Conservation (phyloP, 2,888 invertebrate genomes). For the Drosophila rubida region DNA sequence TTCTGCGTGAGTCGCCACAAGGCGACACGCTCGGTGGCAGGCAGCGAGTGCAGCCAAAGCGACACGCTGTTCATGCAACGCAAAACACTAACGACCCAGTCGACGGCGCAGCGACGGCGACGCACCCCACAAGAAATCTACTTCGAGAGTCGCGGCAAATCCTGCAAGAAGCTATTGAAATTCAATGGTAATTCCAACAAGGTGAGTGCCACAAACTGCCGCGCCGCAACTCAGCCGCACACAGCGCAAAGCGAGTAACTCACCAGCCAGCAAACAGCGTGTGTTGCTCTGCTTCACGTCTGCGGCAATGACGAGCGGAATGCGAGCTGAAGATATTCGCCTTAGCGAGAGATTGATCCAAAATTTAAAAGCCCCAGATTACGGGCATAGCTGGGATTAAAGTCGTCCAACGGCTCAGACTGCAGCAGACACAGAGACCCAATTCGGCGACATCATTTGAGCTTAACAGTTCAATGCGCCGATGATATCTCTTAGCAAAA, state of each 20-base stretch:
- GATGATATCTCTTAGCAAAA: conserved; percentile 3
- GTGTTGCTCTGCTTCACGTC: background rate
- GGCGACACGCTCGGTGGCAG: conserved; percentile 75
- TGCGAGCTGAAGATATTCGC: conserved; percentile 9
- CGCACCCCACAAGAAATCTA: conserved; percentile 88
- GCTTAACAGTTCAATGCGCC: conserved; percentile 6
- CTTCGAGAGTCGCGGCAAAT: conserved; percentile 92
- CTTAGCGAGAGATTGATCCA: conserved; percentile 10
- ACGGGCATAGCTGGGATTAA: conserved; percentile 20
- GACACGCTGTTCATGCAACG: conserved; percentile 59
- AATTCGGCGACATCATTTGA: background rate
- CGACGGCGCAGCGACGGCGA: conserved; percentile 72
- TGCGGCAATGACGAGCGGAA: conserved; percentile 17
- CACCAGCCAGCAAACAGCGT: background rate
- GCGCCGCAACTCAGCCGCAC: conserved; percentile 5
- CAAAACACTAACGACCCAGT: conserved; percentile 42
- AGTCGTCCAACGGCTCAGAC: background rate
- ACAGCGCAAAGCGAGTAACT: background rate
- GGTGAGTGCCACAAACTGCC: conserved; percentile 85
- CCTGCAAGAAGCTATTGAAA: conserved; percentile 92
- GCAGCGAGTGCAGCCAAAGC: conserved; percentile 57
- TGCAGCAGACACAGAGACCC: background rate
- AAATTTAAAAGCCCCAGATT: conserved; percentile 17
- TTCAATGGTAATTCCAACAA: conserved; percentile 93
- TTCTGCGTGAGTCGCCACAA: conserved; percentile 77